A percentile compares a stretch with the other conserved stretches of the same genome.
Conservation (phyloP, 1,140 invertebrate genomes). For the Hylaeus anthracinus region DNA sequence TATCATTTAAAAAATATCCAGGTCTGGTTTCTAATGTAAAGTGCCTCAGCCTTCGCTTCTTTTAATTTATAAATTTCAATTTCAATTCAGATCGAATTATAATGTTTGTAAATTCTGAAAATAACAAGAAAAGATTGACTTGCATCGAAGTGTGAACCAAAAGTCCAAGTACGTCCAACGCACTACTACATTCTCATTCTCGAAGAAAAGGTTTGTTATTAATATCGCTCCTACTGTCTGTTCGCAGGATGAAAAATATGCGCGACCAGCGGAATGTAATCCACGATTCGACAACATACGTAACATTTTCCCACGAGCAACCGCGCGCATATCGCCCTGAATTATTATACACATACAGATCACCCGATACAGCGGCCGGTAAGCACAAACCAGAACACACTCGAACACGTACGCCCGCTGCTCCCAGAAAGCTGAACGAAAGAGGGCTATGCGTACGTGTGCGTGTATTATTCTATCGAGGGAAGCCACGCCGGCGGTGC, state of each 20-base stretch:
- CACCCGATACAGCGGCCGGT: constrained; percentile 31
- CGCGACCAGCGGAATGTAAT: not conserved
- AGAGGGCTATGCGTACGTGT: not conserved
- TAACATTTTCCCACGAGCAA: constrained; percentile 43
- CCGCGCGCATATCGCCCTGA: constrained; percentile 41
- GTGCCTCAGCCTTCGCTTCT: no score
- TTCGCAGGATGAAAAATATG: not conserved
- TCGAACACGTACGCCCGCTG: constrained; percentile 39
- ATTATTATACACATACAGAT: constrained; percentile 52
- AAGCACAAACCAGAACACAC: constrained; percentile 45
- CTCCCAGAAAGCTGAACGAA: constrained; percentile 45
- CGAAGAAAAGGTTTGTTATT: no score
- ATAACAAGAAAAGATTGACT: no score
- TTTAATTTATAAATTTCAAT: no score
- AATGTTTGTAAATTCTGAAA: no score
- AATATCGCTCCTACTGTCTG: no score
- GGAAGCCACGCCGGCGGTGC: constrained; percentile 41
- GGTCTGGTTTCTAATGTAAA: no score
- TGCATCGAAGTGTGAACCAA: no score
- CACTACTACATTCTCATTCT: no score
- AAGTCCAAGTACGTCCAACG: no score
- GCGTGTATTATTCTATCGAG: constrained; percentile 35
- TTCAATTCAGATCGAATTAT: no score
- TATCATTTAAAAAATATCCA: no score
- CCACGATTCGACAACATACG: constrained; percentile 30